A percentile compares a stretch with the other conserved stretches of the same genome.
These are phyloP conservation scores for Tetrapedia diversipes DNA, from an alignment of 2,888 invertebrate species.

Conservation along the genomic window DNA sequence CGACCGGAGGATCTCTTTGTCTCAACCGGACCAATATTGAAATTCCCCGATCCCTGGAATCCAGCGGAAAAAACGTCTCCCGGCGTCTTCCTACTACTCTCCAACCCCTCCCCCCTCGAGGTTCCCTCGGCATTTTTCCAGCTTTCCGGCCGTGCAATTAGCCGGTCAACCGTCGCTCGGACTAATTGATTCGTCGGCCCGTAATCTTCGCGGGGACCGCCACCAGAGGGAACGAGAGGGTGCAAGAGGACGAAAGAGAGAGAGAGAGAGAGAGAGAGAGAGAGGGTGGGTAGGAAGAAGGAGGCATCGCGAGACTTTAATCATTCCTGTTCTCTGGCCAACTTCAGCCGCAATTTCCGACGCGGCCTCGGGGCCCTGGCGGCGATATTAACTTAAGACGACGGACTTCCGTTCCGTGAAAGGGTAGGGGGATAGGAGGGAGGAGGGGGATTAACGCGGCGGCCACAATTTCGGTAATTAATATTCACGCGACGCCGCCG, in stretches of 20 bases:
- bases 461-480: slow-evolving; percentile 72
- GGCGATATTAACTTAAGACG: slow-evolving; percentile 72
- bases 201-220: slow-evolving; percentile 36
- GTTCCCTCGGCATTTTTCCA: slow-evolving; percentile 17
- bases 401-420: slow-evolving; percentile 70
- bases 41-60: slow-evolving; percentile 33
- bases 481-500: slow-evolving; percentile 62
- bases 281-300: too few species aligned
- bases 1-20: slow-evolving; percentile 15
- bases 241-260: too few species aligned
- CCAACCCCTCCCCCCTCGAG: background rate
- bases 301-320: slow-evolving; percentile 50
- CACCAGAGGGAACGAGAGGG: too few species aligned
- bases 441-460: slow-evolving; percentile 21
- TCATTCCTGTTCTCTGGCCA: slow-evolving; percentile 47
- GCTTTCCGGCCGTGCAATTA: slow-evolving; percentile 71
- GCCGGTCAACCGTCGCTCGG: slow-evolving; percentile 72
- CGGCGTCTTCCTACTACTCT: too few species aligned
- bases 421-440: too few species aligned
- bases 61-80: background rate
- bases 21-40: slow-evolving; percentile 32
- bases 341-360: slow-evolving; percentile 24
- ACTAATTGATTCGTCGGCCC: slow-evolving; percentile 72
- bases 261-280: too few species aligned
- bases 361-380: slow-evolving; percentile 22